phyloP scores from a whole-genome alignment of 92 coral and sea anemone species.

The Palythoa caribaeorum region DNA sequence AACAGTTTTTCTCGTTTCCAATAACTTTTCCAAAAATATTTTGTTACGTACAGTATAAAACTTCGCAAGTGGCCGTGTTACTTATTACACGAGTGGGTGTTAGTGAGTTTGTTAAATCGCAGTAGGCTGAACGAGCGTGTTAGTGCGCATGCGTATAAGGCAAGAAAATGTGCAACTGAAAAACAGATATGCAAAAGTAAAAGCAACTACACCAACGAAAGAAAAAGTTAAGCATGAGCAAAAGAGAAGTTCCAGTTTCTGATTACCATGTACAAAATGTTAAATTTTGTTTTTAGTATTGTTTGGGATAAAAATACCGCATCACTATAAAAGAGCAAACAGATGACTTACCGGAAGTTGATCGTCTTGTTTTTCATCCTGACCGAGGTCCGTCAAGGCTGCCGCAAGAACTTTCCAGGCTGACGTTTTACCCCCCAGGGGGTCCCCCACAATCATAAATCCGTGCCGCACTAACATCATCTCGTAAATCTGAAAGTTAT shows the following conservation, averaged over 20 bases:
- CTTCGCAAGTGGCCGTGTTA: background rate
- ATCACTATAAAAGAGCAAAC: background rate
- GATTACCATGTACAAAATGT: background rate
- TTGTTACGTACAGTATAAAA: too few relatives aligned
- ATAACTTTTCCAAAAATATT: too few relatives aligned
- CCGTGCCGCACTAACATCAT: slow-evolving; percentile 99
- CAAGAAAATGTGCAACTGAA: background rate
- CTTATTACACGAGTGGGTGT: background rate
- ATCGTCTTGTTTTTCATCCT: slow-evolving; percentile 71
- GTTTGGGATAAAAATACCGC: background rate
- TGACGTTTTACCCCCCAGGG: slow-evolving; percentile 98
- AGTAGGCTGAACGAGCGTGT: background rate
- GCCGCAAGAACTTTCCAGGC: slow-evolving; percentile 97
- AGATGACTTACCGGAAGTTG: slow-evolving; percentile 80
- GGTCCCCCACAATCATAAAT: slow-evolving; percentile 99
- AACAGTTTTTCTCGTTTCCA: too few relatives aligned
- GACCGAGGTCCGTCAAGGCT: slow-evolving; percentile 84
- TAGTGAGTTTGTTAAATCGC: background rate
- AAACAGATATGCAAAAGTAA: too few relatives aligned
- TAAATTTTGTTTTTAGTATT: background rate
- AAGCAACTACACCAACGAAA: background rate
- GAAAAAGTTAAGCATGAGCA: background rate
- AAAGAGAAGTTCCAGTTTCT: background rate
- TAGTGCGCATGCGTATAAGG: background rate
- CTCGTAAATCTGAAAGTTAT: slow-evolving; percentile 79